Evolutionary conservation across 2,797 vertebrate species (phyloP).

Genomic region (Pangasius larnaudii): DNA sequence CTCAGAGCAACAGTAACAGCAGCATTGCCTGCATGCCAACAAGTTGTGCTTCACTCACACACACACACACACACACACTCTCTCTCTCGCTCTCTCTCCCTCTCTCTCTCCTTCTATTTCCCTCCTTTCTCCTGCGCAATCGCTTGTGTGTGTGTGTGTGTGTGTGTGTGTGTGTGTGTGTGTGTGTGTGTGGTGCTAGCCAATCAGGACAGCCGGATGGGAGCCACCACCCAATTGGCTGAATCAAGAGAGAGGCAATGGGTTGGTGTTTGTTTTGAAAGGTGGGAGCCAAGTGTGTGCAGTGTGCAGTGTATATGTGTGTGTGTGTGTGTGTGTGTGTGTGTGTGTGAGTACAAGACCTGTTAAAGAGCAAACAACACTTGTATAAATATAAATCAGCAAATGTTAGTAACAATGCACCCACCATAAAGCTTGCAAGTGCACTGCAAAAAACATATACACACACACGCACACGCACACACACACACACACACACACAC

Average conservation of each 20-base stretch:
- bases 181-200: conserved; percentile 49
- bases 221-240: conserved; percentile 57
- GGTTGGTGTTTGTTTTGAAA: conserved; percentile 60
- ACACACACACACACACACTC: background rate
- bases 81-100: background rate
- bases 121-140: conserved; percentile 50
- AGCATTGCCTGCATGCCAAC: conserved; percentile 20
- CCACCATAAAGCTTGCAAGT: background rate
- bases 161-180: conserved; percentile 40
- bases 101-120: conserved; percentile 27
- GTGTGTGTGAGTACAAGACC: background rate
- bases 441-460: background rate
- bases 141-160: conserved; percentile 32
- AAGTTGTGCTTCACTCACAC: conserved; percentile 29
- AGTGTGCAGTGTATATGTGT: background rate
- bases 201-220: conserved; percentile 59
- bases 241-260: conserved; percentile 43
- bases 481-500: too few species aligned
- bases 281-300: conserved; percentile 32
- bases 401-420: background rate
- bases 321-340: too few species aligned
- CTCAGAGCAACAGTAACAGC: conserved; percentile 27
- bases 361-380: conserved; percentile 23
- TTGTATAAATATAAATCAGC: background rate
- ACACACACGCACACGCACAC: too few species aligned